These are phyloP conservation scores for Scylla paramamosain DNA, from an alignment of 1,140 invertebrate genomes.

Conservation along the genomic window DNA sequence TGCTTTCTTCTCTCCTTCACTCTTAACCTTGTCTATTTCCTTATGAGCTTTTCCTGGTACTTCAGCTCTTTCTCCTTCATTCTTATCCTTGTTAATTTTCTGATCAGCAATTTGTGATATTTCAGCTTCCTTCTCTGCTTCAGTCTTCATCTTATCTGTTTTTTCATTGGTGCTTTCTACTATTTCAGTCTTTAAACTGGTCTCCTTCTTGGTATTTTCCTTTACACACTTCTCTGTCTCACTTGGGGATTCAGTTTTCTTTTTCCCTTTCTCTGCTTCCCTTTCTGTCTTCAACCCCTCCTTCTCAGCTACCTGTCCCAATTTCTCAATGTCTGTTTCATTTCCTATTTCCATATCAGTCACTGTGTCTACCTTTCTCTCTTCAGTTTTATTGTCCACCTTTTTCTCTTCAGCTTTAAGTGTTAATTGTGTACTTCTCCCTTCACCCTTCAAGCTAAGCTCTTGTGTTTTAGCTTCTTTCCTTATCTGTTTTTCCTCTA, in stretches of 20 bases:
- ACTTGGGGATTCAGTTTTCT: not conserved
- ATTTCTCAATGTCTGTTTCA: not conserved
- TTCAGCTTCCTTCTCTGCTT: not conserved
- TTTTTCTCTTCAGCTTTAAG: not conserved
- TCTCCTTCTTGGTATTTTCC: not conserved
- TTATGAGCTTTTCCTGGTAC: not conserved
- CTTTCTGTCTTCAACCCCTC: not conserved
- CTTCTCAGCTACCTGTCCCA: not conserved
- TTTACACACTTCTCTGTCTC: no score
- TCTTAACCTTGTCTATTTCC: not conserved
- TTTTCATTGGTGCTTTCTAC: not conserved
- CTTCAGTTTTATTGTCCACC: not conserved
- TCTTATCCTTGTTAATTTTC: not conserved
- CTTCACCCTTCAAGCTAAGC: not conserved
- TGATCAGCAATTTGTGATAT: not conserved
- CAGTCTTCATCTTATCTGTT: not conserved
- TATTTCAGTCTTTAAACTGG: not conserved
- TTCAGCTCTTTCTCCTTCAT: not conserved
- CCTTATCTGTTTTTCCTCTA: not conserved
- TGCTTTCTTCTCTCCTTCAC: not conserved
- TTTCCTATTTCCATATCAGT: not conserved
- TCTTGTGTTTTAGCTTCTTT: slow-evolving; percentile 17
- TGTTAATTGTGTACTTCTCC: not conserved
- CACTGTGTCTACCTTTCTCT: not conserved
- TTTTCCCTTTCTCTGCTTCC: not conserved